Evolutionary conservation across 2,888 invertebrate genomes (phyloP), one percentile per base, ranked within the genome.

Genomic region (Nipponacmea schrenckii): DNA sequence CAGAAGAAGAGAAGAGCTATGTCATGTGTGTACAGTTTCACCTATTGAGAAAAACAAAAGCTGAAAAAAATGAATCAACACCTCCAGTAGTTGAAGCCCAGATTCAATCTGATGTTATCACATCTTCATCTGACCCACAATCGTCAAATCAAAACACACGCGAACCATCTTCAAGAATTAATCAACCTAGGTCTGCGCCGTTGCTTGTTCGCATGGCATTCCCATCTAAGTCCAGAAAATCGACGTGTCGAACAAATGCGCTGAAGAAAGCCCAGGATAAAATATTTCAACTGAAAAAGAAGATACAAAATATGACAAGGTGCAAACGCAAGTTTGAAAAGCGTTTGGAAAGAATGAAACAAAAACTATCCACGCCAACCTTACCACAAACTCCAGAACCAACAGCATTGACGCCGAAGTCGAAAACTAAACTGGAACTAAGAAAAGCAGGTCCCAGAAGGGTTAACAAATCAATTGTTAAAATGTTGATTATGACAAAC

Each of bases 11-110:
- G 73, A 46, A 67, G 64, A 24, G 64, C 45, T 8, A 69, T 27
- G 26, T 64, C 10, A 46, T 31, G 31, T 31, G 31, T 31, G 68
- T 62, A 64, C 48, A 24, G 65, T 39, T 17, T n/a, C 5, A 65
- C 45, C 5, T 65, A 72, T 44, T 12, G 31, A 68, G n/a, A 56
- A 65, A 72, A 67, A 67, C 24, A 66, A 50, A 67, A 50, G 65
- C 26, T 65, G 65, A 8, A 8, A 44, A 66, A 26, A 56, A 10
- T 56, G 17, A 69, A 50, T 27, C 39, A 65, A 46, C 62, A n/a
- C 39, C 50, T 24, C n/a, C n/a, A n/a, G 17, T 27, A 63, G 63
- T n/a, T 10, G 26, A 46, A 62, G 45, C 1, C 2, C 26, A 12
- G 20, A 17, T 31, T 31, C 31, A 31, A 31, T 31, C 31, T 31